Conservation (phyloP, 2,888 invertebrate genomes). For the Harpalus rufipes region DNA sequence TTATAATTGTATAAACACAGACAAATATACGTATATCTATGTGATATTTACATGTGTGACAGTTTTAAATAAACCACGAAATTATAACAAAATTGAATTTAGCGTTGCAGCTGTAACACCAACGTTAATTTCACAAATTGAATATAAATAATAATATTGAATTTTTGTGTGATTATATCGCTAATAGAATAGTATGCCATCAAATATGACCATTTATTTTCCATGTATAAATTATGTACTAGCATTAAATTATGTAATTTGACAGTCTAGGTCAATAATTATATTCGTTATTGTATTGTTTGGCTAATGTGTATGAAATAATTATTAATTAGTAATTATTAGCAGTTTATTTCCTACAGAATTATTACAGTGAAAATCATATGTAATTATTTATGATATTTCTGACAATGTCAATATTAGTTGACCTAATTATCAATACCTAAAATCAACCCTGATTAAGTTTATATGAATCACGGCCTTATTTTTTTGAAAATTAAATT, state of each 20-base stretch:
- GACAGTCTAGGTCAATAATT: conserved; percentile 30
- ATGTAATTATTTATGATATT: conserved; percentile 12
- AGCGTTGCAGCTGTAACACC: background rate
- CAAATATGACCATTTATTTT: conserved; percentile 49
- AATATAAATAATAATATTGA: conserved; percentile 45
- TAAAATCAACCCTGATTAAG: no score
- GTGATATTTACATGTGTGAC: background rate
- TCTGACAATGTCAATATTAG: background rate
- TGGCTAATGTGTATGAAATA: conserved; percentile 11
- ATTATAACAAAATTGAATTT: conserved; percentile 48
- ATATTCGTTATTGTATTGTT: conserved; percentile 33
- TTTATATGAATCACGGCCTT: no score
- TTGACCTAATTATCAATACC: background rate
- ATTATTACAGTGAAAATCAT: conserved; percentile 19
- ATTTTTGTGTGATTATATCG: conserved; percentile 14
- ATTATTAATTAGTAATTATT: conserved; percentile 34
- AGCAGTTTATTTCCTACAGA: conserved; percentile 11
- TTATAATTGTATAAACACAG: background rate
- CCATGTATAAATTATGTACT: conserved; percentile 27
- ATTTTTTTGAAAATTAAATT: no score
- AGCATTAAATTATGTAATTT: conserved; percentile 43
- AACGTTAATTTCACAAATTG: conserved; percentile 22
- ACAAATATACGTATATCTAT: background rate
- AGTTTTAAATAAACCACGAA: conserved; percentile 37
- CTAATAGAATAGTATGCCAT: conserved; percentile 34